Evolutionary conservation across 2,113 vertebrate genomes (phyloP).

Genomic region (Raja brachyura): DNA sequence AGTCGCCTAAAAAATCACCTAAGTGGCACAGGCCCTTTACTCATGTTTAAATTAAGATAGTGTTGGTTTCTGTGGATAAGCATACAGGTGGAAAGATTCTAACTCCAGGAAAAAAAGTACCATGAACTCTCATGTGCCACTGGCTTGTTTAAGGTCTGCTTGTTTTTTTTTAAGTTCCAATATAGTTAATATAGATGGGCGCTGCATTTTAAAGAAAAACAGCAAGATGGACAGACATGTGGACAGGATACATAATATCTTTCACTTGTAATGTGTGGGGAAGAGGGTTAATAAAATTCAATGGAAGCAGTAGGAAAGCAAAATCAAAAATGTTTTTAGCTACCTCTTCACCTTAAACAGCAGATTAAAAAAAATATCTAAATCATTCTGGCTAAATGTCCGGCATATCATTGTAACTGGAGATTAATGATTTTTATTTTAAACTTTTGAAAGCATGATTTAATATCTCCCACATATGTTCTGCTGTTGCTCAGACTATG

Average conservation of each 20-base stretch:
- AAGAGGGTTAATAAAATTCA: background rate
- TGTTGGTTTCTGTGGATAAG: background rate
- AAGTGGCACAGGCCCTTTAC: too few species aligned
- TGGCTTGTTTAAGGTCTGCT: background rate
- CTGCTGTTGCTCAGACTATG: background rate
- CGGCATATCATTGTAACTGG: background rate
- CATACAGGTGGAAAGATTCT: background rate
- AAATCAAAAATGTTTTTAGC: background rate
- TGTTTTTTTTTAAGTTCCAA: background rate
- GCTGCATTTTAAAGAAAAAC: conserved; percentile 4
- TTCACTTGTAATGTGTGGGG: background rate
- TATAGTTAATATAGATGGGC: background rate
- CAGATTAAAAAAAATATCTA: background rate
- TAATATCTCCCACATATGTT: background rate
- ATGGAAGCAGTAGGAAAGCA: background rate
- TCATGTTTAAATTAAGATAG: background rate
- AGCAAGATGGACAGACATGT: background rate
- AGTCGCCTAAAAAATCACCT: too few species aligned
- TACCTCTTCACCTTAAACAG: background rate
- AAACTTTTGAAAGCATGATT: background rate
- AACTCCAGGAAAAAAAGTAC: background rate
- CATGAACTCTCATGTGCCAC: background rate
- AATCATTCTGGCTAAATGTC: background rate
- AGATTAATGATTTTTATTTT: background rate
- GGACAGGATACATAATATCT: background rate